Evolutionary conservation across 37 sponge, comb jelly and placozoan genomes (phyloP), one percentile per base, ranked within the genome.

Genomic region (Mnemiopsis leidyi): DNA sequence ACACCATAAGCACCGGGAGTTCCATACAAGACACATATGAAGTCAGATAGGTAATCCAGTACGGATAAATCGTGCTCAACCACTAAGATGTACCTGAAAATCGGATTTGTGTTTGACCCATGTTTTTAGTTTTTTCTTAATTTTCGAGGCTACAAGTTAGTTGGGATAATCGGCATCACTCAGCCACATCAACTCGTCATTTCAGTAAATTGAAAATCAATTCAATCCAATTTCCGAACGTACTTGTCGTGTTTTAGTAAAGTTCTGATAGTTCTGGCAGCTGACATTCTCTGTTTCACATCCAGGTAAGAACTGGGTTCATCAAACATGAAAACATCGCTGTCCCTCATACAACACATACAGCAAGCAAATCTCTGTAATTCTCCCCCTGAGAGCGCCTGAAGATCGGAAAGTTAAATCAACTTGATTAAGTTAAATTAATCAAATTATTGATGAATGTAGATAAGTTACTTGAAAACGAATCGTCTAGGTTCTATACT

Each of bases 1-100:
- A 99, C 99, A 34, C 99, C 99, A 92, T 99, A 99, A 0, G 95
- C 99, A 40, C 99, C 99, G 24, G 99, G 99, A 25, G 96, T 95
- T 0, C 99, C 99, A 39, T 99, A 99, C 67, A 99, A 93, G 68
- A 96, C 95, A 76, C 99, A 99, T 85, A 99, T 99, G 93, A 93
- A 99, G 93, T 99, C 99, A 32, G 99, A 99, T 75, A 99, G 95
- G 93, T 99, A 99, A 94, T 99, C 99, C 96, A 99, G 92, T 33
- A 99, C 99, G 92, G 96, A 96, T 73, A 99, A 69, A 93, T 99
- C 99, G 93, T 99, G 99, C 48, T 99, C 99, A 29, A 99, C 99
- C 0, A 99, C 99, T 13, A 99, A 93, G 32, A 99, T 96, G 95
- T 99, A 99, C 76, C 97, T 98, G 34, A 48, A 48, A 18, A 48